Conservation (phyloP, 1,140 invertebrate genomes). For the Cepaea nemoralis region DNA sequence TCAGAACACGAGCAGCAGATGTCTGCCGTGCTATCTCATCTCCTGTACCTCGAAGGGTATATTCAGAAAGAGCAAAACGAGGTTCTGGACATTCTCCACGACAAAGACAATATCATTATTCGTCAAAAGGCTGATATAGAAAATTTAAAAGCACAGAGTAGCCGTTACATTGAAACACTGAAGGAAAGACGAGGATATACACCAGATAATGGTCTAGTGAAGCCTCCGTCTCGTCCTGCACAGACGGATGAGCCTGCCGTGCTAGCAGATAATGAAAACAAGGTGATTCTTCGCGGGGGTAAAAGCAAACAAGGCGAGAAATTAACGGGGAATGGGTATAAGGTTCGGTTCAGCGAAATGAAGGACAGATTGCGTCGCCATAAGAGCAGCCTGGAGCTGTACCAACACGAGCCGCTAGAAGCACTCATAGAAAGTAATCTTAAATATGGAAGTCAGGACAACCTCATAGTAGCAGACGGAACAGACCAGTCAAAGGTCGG, state of each 20-base stretch:
- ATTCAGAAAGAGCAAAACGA: conserved; percentile 88
- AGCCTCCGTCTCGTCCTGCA: neutral
- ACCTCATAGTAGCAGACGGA: conserved; percentile 38
- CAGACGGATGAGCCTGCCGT: too few relatives aligned
- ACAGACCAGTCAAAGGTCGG: neutral
- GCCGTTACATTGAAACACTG: conserved; percentile 52
- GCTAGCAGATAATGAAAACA: conserved; percentile 8
- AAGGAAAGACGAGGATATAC: conserved; percentile 49
- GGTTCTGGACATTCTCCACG: conserved; percentile 80
- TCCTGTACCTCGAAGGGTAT: conserved; percentile 86
- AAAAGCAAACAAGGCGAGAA: neutral
- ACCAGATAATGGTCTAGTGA: conserved; percentile 64
- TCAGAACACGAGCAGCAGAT: conserved; percentile 83
- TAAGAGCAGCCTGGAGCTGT: conserved; percentile 55
- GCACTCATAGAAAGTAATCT: conserved; percentile 41
- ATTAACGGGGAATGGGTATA: conserved; percentile 26
- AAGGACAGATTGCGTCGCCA: conserved; percentile 53
- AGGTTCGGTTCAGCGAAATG: conserved; percentile 49
- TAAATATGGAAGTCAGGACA: conserved; percentile 54
- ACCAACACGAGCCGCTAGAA: conserved; percentile 45
- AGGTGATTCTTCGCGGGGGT: neutral
- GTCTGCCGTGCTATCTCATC: conserved; percentile 82
- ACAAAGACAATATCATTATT: conserved; percentile 84
- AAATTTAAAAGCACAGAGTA: conserved; percentile 75
- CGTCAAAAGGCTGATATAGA: conserved; percentile 85